Evolutionary conservation across 2,113 vertebrate genomes (phyloP).

Genomic region (Amazona guildingii): DNA sequence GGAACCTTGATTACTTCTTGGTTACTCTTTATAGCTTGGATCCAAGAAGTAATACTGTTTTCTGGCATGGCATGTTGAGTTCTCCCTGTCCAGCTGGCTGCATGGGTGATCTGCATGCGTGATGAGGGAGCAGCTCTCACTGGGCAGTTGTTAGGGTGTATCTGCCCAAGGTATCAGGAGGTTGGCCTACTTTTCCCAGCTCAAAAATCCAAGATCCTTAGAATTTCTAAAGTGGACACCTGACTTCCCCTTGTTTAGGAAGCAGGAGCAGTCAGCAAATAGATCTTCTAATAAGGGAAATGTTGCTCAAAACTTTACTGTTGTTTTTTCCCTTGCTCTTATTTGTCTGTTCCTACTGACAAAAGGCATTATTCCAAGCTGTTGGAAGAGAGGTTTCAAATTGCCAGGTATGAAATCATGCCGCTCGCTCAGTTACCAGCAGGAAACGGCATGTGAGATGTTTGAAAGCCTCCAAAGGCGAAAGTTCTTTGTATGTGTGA

Average conservation of each 20-base stretch:
- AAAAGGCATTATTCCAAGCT: slow-evolving; percentile 46
- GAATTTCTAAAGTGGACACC: not conserved
- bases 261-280: not conserved
- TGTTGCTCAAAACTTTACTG: slow-evolving; percentile 10
- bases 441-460: slow-evolving; percentile 2
- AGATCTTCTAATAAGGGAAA: slow-evolving; percentile 4
- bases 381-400: slow-evolving; percentile 47
- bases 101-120: slow-evolving; percentile 1
- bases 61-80: slow-evolving; percentile 12
- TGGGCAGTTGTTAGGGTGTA: not conserved
- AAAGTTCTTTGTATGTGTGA: slow-evolving; percentile 61
- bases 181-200: slow-evolving; percentile 42
- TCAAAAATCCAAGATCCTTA: not conserved
- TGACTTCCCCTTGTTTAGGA: slow-evolving; percentile 15
- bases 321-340: not conserved
- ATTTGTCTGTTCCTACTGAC: slow-evolving; percentile 29
- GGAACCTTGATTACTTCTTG: slow-evolving; percentile 23
- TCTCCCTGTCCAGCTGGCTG: slow-evolving; percentile 56
- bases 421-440: slow-evolving; percentile 46
- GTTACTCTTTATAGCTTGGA: not conserved
- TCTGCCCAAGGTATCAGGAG: slow-evolving; percentile 25
- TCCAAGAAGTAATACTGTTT: slow-evolving; percentile 17
- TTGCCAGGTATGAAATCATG: slow-evolving; percentile 59
- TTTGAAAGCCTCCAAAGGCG: slow-evolving; percentile 54
- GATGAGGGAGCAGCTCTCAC: slow-evolving; percentile 19